phyloP scores from a whole-genome alignment of 2,113 vertebrate species.

The Leuciscus idus region DNA sequence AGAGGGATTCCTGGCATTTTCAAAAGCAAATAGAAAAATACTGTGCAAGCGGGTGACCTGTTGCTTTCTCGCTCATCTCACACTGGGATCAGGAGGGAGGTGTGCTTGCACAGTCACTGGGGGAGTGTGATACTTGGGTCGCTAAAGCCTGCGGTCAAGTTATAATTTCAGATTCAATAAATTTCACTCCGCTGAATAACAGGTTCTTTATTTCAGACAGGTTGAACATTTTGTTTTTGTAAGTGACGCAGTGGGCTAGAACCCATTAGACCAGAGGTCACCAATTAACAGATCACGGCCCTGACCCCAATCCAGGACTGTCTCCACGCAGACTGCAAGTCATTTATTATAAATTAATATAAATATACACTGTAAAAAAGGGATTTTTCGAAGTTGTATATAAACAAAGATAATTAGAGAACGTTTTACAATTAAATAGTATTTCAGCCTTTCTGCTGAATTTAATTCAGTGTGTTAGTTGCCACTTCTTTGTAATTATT shows the following conservation, averaged over 20 bases:
- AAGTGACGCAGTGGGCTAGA: neutral
- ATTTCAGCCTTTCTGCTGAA: too few species aligned
- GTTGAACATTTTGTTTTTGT: neutral
- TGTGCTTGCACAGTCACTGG: constrained; percentile 26
- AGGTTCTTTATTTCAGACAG: constrained; percentile 20
- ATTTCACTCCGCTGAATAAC: neutral
- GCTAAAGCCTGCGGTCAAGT: constrained; percentile 7
- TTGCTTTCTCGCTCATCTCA: constrained; percentile 22
- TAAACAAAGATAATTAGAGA: neutral
- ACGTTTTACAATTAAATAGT: neutral
- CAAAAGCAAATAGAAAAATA: constrained; percentile 48
- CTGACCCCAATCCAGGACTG: neutral
- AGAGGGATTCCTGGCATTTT: constrained; percentile 62
- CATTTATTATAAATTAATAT: neutral
- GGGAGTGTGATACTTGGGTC: constrained; percentile 23
- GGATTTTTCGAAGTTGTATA: neutral
- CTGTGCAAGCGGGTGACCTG: constrained; percentile 28
- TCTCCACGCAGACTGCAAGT: neutral
- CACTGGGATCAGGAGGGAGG: constrained; percentile 10
- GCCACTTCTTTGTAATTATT: neutral
- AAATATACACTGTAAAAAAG: neutral
- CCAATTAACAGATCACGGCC: neutral
- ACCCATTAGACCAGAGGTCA: neutral
- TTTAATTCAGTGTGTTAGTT: neutral
- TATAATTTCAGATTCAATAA: constrained; percentile 34